Percentiles rank a stretch among this genome's conserved stretches.
These are phyloP conservation scores for Silvanus unidentatus DNA, from an alignment of 2,888 invertebrate species.

Conservation along the genomic window DNA sequence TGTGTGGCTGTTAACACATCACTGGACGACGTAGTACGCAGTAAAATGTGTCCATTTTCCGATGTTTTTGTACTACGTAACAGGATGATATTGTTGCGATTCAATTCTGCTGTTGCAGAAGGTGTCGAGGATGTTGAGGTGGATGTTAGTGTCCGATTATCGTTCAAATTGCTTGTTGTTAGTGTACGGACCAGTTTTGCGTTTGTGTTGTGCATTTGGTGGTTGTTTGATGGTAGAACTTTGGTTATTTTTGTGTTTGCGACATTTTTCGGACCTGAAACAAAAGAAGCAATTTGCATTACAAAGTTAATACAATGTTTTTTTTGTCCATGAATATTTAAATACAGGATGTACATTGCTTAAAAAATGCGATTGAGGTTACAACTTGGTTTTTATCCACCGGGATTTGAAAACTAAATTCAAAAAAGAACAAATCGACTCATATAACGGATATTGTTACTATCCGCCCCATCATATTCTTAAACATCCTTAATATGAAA, in stretches of 20 bases:
- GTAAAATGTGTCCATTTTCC: constrained; percentile 38
- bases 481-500: too few relatives aligned
- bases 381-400: too few relatives aligned
- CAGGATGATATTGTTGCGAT: constrained; percentile 40
- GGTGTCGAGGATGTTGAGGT: neutral
- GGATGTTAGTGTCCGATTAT: constrained; percentile 19
- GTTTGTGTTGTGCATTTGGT: constrained; percentile 37
- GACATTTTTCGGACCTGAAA: constrained; percentile 8
- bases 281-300: too few relatives aligned
- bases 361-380: too few relatives aligned
- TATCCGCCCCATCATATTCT: neutral
- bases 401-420: neutral
- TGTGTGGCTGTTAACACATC: constrained; percentile 25
- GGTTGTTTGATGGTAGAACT: constrained; percentile 11
- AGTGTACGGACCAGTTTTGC: constrained; percentile 34
- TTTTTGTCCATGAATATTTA: too few relatives aligned
- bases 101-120: constrained; percentile 22
- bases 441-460: neutral
- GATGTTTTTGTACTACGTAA: constrained; percentile 36
- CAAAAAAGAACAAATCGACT: neutral
- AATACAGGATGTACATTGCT: too few relatives aligned
- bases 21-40: constrained; percentile 25
- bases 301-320: too few relatives aligned
- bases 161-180: constrained; percentile 25
- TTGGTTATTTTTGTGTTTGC: neutral